Evolutionary conservation across 2,113 vertebrate genomes (phyloP), one percentile per base, ranked within the genome.

Genomic region (Platichthys stellatus): DNA sequence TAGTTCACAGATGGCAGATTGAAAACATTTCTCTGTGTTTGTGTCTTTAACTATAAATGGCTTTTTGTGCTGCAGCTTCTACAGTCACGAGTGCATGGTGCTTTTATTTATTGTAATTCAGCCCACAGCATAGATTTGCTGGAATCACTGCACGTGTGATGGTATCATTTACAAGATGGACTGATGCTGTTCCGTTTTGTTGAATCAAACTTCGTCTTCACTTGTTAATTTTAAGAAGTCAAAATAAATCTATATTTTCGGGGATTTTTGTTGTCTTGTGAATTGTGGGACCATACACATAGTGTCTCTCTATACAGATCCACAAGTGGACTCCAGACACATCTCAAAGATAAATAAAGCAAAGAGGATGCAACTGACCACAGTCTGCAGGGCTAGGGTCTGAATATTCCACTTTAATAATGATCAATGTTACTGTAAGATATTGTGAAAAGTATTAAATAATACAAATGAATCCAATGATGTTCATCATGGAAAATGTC

Each of bases 201-300:
- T 26, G 38, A 3, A 53, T 61, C 28, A 63, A n/a, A 63, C 67
- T 54, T 24, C 20, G 24, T 80, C n/a, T 64, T 72, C 38, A 72
- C 15, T 66, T 69, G 76, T 87, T 84, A 62, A 28, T 62, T 68
- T 20, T 26, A 35, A 53, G 53, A 74, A 72, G 11, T 63, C 63
- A 43, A 77, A 92, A 83, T 91, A 92, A 92, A 92, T 81, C 4
- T 92, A 26, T 92, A 91, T 93, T 93, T 92, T 91, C 82, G 69
- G 62, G 67, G 61, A 57, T 38, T 80, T 13, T 28, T 57, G 63
- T 81, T 54, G 31, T 17, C 18, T 77, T 64, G 23, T 45, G 23
- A 64, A 54, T 8, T 24, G n/a, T 24, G 38, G 3, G 38, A 62
- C 18, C 60, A n/a, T 40, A 40, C 28, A 62, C 18, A 38, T 5